phyloP scores from a whole-genome alignment of 2,797 vertebrate species.

The Sebastes trivittatus region DNA sequence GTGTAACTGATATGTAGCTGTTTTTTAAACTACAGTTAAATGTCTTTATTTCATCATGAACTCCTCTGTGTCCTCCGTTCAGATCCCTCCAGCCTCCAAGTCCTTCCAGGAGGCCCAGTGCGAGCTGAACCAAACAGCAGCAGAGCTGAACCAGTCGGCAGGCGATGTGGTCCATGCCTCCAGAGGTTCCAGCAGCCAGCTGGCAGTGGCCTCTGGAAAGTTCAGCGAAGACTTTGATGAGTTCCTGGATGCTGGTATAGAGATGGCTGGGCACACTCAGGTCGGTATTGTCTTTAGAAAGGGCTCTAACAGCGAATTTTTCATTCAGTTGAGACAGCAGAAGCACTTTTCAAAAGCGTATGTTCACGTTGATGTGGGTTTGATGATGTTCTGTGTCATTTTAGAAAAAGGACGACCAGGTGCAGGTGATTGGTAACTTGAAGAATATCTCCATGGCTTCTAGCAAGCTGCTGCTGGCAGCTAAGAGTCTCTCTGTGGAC shows the following conservation, averaged over 20 bases:
- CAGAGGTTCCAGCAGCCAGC: slow-evolving; percentile 91
- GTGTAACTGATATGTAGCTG: background rate
- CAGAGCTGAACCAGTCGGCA: slow-evolving; percentile 95
- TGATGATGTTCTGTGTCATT: slow-evolving; percentile 25
- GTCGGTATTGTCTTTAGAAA: slow-evolving; percentile 65
- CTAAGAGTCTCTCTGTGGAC: slow-evolving; percentile 97
- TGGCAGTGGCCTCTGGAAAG: slow-evolving; percentile 95
- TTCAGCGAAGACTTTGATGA: slow-evolving; percentile 98
- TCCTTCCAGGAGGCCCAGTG: slow-evolving; percentile 97
- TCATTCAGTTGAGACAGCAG: background rate
- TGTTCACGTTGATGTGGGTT: background rate
- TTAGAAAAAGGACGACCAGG: slow-evolving; percentile 97
- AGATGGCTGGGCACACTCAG: slow-evolving; percentile 99
- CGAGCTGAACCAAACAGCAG: slow-evolving; percentile 94
- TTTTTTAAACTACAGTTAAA: background rate
- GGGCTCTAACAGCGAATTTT: background rate
- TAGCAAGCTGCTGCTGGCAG: slow-evolving; percentile 95
- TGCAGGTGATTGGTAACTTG: slow-evolving; percentile 97
- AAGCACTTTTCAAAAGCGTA: background rate
- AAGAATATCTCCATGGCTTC: slow-evolving; percentile 99
- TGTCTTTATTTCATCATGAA: background rate
- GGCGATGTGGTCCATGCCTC: slow-evolving; percentile 97
- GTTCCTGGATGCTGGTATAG: slow-evolving; percentile 98
- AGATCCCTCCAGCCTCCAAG: slow-evolving; percentile 92
- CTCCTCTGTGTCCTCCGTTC: background rate